These are phyloP conservation scores for Pseudopodoces humilis DNA, from an alignment of 2,113 vertebrate species.

Conservation along the genomic window DNA sequence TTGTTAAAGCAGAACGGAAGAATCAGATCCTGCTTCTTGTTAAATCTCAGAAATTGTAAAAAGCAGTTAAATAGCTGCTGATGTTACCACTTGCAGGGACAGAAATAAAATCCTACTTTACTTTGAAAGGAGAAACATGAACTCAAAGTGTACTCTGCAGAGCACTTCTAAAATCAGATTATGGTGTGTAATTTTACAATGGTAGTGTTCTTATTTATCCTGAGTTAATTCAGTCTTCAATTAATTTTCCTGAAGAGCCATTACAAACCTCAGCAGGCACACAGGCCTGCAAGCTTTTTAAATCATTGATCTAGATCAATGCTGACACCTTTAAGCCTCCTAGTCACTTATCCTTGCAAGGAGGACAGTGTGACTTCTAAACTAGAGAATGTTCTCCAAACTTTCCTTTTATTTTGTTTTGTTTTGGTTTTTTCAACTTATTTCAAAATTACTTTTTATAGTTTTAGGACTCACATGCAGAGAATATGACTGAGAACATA, in stretches of 20 bases:
- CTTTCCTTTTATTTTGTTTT: neutral
- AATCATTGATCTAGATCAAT: neutral
- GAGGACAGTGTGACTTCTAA: neutral
- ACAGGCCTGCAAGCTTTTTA: neutral
- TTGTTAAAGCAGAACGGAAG: neutral
- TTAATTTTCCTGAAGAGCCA: neutral
- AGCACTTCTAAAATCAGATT: neutral
- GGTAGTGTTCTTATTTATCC: neutral
- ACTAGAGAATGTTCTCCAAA: neutral
- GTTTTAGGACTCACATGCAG: neutral
- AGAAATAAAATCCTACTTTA: neutral
- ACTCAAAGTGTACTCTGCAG: neutral
- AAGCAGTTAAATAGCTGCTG: neutral
- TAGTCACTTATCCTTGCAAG: neutral
- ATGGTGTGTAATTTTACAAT: neutral
- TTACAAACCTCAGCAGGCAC: neutral
- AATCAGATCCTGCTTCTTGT: neutral
- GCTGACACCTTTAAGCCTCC: neutral
- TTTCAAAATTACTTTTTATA: neutral
- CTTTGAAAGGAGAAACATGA: neutral
- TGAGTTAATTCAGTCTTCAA: neutral
- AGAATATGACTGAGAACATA: neutral
- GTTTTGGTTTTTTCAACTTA: neutral
- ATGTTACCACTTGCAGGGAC: neutral
- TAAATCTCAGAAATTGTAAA: neutral